Conservation (phyloP, 2,888 invertebrate genomes). For the Bembecia ichneumoniformis region DNA sequence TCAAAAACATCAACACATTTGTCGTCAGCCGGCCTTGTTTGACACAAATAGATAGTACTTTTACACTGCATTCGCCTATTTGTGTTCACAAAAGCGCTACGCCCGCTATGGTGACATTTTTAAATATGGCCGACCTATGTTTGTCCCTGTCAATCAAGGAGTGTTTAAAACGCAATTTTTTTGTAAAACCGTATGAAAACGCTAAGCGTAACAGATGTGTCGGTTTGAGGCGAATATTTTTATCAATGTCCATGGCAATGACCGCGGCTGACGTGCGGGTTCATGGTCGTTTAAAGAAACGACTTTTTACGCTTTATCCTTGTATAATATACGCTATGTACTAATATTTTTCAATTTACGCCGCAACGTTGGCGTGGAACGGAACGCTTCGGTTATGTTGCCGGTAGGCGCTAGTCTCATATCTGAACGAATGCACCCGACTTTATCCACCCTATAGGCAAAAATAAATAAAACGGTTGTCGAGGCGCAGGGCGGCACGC, state of each 20-base stretch:
- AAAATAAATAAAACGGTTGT: constrained; percentile 51
- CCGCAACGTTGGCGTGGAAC: background rate
- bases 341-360: background rate
- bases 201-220: constrained; percentile 17
- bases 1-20: background rate
- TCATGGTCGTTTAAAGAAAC: constrained; percentile 61
- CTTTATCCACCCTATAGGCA: constrained; percentile 41
- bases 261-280: constrained; percentile 52
- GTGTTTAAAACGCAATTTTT: too few relatives aligned
- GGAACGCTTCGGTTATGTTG: constrained; percentile 1
- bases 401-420: constrained; percentile 5
- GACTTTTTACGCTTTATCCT: constrained; percentile 21
- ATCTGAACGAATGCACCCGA: constrained; percentile 27
- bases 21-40: constrained; percentile 14
- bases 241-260: constrained; percentile 63
- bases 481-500: constrained; percentile 32
- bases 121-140: constrained; percentile 10
- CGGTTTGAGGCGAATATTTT: constrained; percentile 55
- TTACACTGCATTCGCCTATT: constrained; percentile 14
- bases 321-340: background rate
- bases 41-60: constrained; percentile 16
- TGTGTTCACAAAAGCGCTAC: constrained; percentile 8
- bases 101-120: constrained; percentile 2
- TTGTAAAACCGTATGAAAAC: background rate
- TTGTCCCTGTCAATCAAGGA: constrained; percentile 13